phyloP scores from a whole-genome alignment of 2,888 invertebrate genomes.

The Galeopsomyia nigrocyanea region DNA sequence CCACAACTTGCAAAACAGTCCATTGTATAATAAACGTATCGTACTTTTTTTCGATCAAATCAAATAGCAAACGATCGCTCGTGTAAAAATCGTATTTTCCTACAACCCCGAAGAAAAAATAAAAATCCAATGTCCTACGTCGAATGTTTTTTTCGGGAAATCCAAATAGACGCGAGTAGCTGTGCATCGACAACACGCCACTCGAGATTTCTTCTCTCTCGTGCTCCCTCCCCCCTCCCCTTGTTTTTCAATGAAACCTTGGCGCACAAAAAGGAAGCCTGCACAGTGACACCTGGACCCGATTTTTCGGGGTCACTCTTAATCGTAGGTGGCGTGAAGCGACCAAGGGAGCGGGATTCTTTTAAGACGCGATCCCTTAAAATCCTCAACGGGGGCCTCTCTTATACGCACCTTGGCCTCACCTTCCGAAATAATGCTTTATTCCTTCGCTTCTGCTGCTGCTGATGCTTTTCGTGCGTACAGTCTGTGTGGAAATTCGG shows the following conservation, averaged over 20 bases:
- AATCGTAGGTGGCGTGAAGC: conserved; percentile 63
- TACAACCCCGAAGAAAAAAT: conserved; percentile 5
- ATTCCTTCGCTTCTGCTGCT: too few species aligned
- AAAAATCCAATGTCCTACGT: background rate
- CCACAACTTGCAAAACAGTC: too few species aligned
- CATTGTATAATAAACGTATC: background rate
- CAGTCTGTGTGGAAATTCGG: too few species aligned
- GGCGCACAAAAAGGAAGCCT: conserved; percentile 40
- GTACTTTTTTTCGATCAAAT: too few species aligned
- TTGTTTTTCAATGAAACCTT: conserved; percentile 35
- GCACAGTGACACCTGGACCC: conserved; percentile 52
- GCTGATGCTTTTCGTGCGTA: too few species aligned
- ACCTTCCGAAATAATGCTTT: conserved; percentile 6
- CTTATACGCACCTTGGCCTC: conserved; percentile 46
- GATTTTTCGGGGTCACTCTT: conserved; percentile 54
- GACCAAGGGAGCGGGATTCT: conserved; percentile 49
- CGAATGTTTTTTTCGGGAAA: conserved; percentile 28
- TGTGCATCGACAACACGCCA: conserved; percentile 35
- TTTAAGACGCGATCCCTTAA: too few species aligned
- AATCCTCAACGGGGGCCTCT: conserved; percentile 46
- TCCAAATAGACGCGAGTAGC: background rate
- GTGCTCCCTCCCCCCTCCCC: conserved; percentile 37
- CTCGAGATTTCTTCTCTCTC: conserved; percentile 48
- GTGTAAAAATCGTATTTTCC: conserved; percentile 31
- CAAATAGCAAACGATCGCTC: conserved; percentile 11